phyloP scores from a whole-genome alignment of 1,140 invertebrate species.

The Telenomus remus region DNA sequence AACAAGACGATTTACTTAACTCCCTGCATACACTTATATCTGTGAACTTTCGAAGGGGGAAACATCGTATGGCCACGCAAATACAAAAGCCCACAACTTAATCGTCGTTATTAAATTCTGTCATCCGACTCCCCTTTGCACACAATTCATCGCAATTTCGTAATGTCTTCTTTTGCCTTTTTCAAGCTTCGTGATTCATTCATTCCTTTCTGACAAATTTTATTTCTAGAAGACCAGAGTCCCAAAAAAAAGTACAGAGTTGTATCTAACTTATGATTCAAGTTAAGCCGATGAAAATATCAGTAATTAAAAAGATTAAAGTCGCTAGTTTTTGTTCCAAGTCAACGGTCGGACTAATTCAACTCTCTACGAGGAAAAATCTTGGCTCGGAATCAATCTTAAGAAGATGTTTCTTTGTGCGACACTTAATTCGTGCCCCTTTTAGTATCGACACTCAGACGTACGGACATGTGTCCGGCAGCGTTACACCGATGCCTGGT shows the following conservation, averaged over 20 bases:
- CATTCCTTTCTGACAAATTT: too few relatives aligned
- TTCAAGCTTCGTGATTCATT: neutral
- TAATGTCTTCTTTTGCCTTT: conserved; percentile 32
- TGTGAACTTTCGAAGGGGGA: conserved; percentile 8
- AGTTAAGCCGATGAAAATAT: neutral
- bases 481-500: conserved; percentile 36
- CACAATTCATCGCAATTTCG: conserved; percentile 16
- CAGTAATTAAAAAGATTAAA: neutral
- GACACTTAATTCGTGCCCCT: conserved; percentile 40
- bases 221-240: too few relatives aligned
- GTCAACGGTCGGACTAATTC: neutral
- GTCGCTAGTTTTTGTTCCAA: neutral
- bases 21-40: too few relatives aligned
- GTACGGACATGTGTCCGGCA: conserved; percentile 45
- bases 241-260: too few relatives aligned
- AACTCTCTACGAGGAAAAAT: conserved; percentile 6
- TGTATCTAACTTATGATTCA: neutral
- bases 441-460: conserved; percentile 45
- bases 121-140: conserved; percentile 19
- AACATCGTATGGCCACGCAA: conserved; percentile 11
- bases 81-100: conserved; percentile 35
- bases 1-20: too few relatives aligned
- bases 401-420: conserved; percentile 48
- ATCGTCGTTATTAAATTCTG: conserved; percentile 36
- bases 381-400: conserved; percentile 36